Percentiles rank a stretch among this genome's conserved stretches.
phyloP scores from a whole-genome alignment of 2,113 vertebrate genomes.

The Paratilapia polleni region DNA sequence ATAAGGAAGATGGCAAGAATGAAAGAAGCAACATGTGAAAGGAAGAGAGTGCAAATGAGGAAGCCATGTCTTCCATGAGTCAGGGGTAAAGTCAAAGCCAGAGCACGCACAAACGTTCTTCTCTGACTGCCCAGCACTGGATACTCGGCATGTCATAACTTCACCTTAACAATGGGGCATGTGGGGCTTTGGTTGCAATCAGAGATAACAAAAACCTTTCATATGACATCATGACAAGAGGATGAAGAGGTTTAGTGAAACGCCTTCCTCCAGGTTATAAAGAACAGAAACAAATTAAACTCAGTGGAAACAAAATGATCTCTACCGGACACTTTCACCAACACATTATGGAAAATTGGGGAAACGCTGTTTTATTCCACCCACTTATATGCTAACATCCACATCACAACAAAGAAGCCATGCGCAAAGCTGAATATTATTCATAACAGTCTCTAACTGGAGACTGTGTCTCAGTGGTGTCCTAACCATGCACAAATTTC shows the following conservation, averaged over 20 bases:
- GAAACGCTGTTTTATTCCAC: conserved; percentile 55
- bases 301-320: conserved; percentile 41
- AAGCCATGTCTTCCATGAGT: conserved; percentile 33
- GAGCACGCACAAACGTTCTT: neutral
- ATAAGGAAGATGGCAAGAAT: neutral
- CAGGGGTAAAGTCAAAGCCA: conserved; percentile 24
- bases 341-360: conserved; percentile 46
- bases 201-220: conserved; percentile 45
- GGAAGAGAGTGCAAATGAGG: conserved; percentile 43
- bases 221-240: conserved; percentile 66
- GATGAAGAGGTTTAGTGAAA: conserved; percentile 46
- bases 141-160: conserved; percentile 36
- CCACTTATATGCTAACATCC: conserved; percentile 51
- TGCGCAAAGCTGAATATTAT: conserved; percentile 54
- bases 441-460: conserved; percentile 64
- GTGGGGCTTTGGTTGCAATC: conserved; percentile 16
- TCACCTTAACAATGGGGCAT: conserved; percentile 40
- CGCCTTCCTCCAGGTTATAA: conserved; percentile 45
- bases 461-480: conserved; percentile 39
- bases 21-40: conserved; percentile 22
- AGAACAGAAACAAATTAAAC: conserved; percentile 53
- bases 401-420: conserved; percentile 65
- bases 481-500: conserved; percentile 53
- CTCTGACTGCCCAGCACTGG: neutral
- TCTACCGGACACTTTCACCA: conserved; percentile 45